Evolutionary conservation across 2,888 invertebrate genomes (phyloP).

Genomic region (Scelioninae gen. 1): DNA sequence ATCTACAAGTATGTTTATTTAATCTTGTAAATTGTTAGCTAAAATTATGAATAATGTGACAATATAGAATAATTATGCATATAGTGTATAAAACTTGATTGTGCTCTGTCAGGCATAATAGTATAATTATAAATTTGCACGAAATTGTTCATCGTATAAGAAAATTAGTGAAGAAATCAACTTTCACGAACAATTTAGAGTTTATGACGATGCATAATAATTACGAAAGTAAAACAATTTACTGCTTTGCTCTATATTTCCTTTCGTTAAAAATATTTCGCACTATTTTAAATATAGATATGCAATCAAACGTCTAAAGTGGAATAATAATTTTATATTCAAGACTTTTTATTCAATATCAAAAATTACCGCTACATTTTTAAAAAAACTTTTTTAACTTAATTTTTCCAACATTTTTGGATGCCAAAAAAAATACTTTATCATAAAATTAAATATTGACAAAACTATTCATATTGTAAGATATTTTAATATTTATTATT

Average conservation of each 20-base stretch:
- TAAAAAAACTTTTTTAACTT: too few species aligned
- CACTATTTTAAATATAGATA: background rate
- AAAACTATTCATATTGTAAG: too few species aligned
- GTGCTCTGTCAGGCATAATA: conserved; percentile 41
- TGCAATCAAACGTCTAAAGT: too few species aligned
- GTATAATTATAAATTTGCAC: conserved; percentile 47
- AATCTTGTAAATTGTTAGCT: background rate
- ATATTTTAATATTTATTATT: too few species aligned
- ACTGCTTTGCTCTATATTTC: conserved; percentile 20
- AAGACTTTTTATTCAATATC: too few species aligned
- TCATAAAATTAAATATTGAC: too few species aligned
- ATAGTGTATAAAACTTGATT: conserved; percentile 21
- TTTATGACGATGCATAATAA: conserved; percentile 61
- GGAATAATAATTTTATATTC: too few species aligned
- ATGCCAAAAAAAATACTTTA: too few species aligned
- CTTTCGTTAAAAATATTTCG: conserved; percentile 23
- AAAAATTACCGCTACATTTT: too few species aligned
- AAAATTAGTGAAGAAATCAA: conserved; percentile 56
- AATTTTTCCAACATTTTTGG: too few species aligned
- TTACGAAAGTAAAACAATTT: conserved; percentile 57
- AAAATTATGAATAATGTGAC: background rate
- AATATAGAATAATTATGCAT: background rate
- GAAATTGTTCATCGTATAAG: conserved; percentile 54
- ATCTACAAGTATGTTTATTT: background rate
- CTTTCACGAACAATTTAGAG: conserved; percentile 51